A percentile compares a stretch with the other conserved stretches of the same genome.
Evolutionary conservation across 2,113 vertebrate species (phyloP).

Genomic region (Eurystomus gularis): DNA sequence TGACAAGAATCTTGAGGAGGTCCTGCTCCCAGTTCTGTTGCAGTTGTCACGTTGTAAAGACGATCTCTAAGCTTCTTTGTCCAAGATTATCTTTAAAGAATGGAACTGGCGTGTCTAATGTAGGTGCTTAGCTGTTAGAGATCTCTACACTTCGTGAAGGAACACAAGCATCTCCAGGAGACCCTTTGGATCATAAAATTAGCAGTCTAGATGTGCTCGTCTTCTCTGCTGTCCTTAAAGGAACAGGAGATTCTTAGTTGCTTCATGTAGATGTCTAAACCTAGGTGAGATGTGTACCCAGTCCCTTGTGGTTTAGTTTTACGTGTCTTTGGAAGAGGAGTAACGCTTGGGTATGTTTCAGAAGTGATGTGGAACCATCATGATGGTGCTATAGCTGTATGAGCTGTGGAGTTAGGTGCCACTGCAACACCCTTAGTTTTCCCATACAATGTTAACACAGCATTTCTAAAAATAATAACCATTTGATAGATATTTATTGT

Average conservation of each 20-base stretch:
- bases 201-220: not conserved
- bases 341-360: not conserved
- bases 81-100: not conserved
- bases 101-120: not conserved
- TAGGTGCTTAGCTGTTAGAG: not conserved
- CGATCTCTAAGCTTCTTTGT: not conserved
- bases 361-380: too few relatives aligned
- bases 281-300: not conserved
- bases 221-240: not conserved
- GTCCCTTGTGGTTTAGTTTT: not conserved
- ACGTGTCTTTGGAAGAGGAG: not conserved
- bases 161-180: not conserved
- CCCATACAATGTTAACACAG: not conserved
- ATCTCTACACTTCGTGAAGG: not conserved
- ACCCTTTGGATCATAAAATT: not conserved
- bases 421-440: not conserved
- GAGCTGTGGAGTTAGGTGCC: not conserved
- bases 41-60: not conserved
- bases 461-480: not conserved
- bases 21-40: not conserved
- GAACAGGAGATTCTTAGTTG: not conserved
- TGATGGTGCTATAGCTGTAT: not conserved
- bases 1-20: not conserved
- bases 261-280: not conserved
- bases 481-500: slow-evolving; percentile 9